Conservation (phyloP, 2,888 invertebrate species). For the Amphipyra tragopoginis region DNA sequence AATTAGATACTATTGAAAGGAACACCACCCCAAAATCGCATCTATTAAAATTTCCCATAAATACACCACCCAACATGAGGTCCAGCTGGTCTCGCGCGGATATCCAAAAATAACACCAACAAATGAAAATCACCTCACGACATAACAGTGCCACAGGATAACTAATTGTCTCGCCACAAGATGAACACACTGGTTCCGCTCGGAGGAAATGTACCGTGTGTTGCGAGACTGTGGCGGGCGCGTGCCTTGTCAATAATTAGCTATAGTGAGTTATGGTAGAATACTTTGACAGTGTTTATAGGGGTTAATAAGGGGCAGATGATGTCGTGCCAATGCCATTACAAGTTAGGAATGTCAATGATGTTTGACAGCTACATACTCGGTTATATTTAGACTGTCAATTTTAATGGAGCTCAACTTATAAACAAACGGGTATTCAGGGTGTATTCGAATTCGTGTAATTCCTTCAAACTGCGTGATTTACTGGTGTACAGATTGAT, state of each 20-base stretch:
- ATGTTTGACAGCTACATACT: slow-evolving; percentile 24
- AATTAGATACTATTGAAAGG: slow-evolving; percentile 4
- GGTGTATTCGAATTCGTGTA: too few relatives aligned
- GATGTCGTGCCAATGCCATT: slow-evolving; percentile 48
- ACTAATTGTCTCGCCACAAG: slow-evolving; percentile 72
- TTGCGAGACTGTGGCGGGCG: slow-evolving; percentile 54
- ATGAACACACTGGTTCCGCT: slow-evolving; percentile 51
- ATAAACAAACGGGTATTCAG: slow-evolving; percentile 5
- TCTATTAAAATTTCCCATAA: slow-evolving; percentile 52
- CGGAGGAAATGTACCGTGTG: slow-evolving; percentile 42
- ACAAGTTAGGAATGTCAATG: slow-evolving; percentile 49
- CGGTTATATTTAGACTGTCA: slow-evolving; percentile 43
- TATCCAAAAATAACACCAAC: slow-evolving; percentile 76
- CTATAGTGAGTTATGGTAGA: slow-evolving; percentile 77
- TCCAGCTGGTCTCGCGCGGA: slow-evolving; percentile 73
- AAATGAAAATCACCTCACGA: slow-evolving; percentile 72
- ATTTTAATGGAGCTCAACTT: slow-evolving; percentile 40
- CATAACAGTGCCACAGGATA: slow-evolving; percentile 72
- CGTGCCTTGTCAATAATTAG: slow-evolving; percentile 81
- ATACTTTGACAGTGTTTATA: slow-evolving; percentile 73
- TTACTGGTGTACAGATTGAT: too few relatives aligned
- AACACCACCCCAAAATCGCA: slow-evolving; percentile 4
- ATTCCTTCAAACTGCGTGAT: too few relatives aligned
- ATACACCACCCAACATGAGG: slow-evolving; percentile 53
- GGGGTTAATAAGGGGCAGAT: slow-evolving; percentile 81